phyloP scores from a whole-genome alignment of 2,113 vertebrate species.

The Oophaga pumilio region DNA sequence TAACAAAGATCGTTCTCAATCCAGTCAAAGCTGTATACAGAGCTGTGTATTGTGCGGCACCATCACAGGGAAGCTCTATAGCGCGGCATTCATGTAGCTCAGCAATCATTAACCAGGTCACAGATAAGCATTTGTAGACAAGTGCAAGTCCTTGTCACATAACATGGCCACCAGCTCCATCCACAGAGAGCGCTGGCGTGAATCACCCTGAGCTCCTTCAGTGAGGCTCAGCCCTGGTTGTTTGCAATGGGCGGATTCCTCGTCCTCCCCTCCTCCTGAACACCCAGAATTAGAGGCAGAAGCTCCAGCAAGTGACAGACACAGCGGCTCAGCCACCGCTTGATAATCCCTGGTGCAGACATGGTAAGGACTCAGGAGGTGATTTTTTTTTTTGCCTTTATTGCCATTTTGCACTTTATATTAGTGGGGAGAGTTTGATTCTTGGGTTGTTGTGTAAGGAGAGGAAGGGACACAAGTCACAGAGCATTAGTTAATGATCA shows the following conservation, averaged over 20 bases:
- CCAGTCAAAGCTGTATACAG: no score
- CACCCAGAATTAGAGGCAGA: background rate
- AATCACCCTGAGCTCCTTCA: slow-evolving; percentile 5
- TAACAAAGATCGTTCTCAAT: no score
- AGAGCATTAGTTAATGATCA: slow-evolving; percentile 53
- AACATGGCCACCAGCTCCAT: slow-evolving; percentile 11
- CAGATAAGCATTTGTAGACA: background rate
- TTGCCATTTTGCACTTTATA: background rate
- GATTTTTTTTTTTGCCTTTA: background rate
- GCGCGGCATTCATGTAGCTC: background rate
- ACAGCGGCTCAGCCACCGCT: slow-evolving; percentile 13
- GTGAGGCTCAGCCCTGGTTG: slow-evolving; percentile 20
- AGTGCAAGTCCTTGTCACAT: background rate
- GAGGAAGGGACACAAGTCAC: slow-evolving; percentile 27
- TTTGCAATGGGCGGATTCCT: slow-evolving; percentile 43
- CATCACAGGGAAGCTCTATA: no score
- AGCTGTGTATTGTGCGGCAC: background rate
- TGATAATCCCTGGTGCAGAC: slow-evolving; percentile 30
- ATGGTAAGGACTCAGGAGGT: slow-evolving; percentile 55
- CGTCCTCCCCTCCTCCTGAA: background rate
- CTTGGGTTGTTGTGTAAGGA: background rate
- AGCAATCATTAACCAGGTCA: background rate
- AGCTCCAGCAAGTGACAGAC: slow-evolving; percentile 23
- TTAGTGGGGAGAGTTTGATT: background rate
- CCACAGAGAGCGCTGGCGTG: background rate